Conservation (phyloP, 2,113 vertebrate genomes). For the Misgurnus mizolepis region DNA sequence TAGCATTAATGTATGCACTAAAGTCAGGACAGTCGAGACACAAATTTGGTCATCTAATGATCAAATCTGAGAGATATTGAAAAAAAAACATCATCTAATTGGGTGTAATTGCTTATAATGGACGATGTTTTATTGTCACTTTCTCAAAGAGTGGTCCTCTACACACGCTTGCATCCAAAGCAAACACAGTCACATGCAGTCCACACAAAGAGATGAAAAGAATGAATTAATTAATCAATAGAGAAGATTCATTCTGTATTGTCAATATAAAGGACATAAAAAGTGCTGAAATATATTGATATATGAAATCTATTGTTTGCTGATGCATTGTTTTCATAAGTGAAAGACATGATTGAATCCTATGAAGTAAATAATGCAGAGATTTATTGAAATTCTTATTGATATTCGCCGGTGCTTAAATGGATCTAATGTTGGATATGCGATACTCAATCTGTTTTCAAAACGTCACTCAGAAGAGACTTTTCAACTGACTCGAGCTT, state of each 20-base stretch:
- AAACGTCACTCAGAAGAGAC: constrained; percentile 10
- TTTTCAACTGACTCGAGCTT: constrained; percentile 19
- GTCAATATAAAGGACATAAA: constrained; percentile 6
- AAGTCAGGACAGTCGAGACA: background rate
- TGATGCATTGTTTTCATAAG: background rate
- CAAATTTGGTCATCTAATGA: constrained; percentile 44
- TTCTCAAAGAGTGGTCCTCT: constrained; percentile 49
- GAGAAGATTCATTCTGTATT: constrained; percentile 37
- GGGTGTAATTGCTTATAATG: constrained; percentile 53
- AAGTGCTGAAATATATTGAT: too few relatives aligned
- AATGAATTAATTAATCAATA: constrained; percentile 45
- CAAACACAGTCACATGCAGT: constrained; percentile 19
- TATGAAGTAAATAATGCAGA: constrained; percentile 9
- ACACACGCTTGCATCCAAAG: constrained; percentile 25
- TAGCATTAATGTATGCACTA: background rate
- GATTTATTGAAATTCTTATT: constrained; percentile 15
- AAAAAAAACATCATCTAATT: constrained; percentile 52
- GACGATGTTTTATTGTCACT: constrained; percentile 52
- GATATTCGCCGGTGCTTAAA: constrained; percentile 11
- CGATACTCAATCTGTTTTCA: constrained; percentile 14
- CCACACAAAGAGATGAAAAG: constrained; percentile 46
- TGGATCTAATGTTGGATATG: constrained; percentile 20
- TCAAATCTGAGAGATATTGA: constrained; percentile 50
- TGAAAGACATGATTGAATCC: background rate
- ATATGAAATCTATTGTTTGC: too few relatives aligned